Conservation (phyloP, 2,113 vertebrate genomes). For the Platichthys stellatus region DNA sequence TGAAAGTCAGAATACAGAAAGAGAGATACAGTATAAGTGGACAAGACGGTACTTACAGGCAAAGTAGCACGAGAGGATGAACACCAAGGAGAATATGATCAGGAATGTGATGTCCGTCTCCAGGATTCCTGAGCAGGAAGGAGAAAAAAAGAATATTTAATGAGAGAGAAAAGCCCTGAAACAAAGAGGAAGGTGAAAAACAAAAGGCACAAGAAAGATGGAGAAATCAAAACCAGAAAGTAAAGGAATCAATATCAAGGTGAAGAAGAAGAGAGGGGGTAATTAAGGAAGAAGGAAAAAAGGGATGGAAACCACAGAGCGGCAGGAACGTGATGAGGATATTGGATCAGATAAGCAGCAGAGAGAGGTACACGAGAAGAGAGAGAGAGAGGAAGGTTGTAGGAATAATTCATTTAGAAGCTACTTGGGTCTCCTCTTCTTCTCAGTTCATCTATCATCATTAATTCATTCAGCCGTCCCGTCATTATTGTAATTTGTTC, state of each 20-base stretch:
- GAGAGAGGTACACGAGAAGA: slow-evolving; percentile 16
- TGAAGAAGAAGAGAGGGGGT: slow-evolving; percentile 2
- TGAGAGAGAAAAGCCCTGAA: not conserved
- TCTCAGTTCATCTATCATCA: slow-evolving; percentile 74
- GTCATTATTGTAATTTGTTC: slow-evolving; percentile 79
- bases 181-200: not conserved
- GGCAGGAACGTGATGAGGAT: slow-evolving; percentile 26
- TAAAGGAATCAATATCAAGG: slow-evolving; percentile 12
- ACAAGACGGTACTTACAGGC: slow-evolving; percentile 85
- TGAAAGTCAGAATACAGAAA: slow-evolving; percentile 20
- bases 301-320: slow-evolving; percentile 8
- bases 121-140: slow-evolving; percentile 84
- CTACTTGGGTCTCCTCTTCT: slow-evolving; percentile 41
- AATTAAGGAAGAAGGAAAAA: not conserved
- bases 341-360: slow-evolving; percentile 36
- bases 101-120: slow-evolving; percentile 94
- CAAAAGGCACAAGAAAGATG: not conserved
- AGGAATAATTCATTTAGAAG: slow-evolving; percentile 62
- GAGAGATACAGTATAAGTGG: slow-evolving; percentile 25
- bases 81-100: slow-evolving; percentile 89
- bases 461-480: slow-evolving; percentile 74
- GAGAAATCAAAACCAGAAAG: slow-evolving; percentile 6
- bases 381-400: not conserved
- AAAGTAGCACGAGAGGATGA: slow-evolving; percentile 91
- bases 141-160: slow-evolving; percentile 18